These are phyloP conservation scores for Bruchidius siliquastri DNA, from an alignment of 2,888 invertebrate species.

Conservation along the genomic window DNA sequence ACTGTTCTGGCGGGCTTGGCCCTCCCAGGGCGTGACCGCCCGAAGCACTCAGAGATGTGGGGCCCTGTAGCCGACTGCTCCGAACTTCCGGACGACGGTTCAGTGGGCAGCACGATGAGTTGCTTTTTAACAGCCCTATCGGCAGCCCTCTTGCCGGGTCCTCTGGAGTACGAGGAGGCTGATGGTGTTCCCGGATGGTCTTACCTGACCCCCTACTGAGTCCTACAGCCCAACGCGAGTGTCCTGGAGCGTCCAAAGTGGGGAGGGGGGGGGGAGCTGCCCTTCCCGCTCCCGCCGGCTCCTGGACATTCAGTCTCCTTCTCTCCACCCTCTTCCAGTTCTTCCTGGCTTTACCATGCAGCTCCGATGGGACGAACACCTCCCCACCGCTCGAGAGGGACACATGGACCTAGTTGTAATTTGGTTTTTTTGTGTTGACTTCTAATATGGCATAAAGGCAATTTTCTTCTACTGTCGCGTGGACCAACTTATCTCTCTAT, in stretches of 20 bases:
- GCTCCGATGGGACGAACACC: too few relatives aligned
- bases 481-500: too few relatives aligned
- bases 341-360: too few relatives aligned
- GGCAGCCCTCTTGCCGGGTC: neutral
- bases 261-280: too few relatives aligned
- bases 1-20: neutral
- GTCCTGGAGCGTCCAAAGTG: neutral
- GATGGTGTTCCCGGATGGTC: neutral
- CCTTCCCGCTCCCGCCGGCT: too few relatives aligned
- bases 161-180: neutral
- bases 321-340: too few relatives aligned
- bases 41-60: neutral
- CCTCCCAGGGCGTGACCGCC: neutral
- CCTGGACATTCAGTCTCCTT: too few relatives aligned
- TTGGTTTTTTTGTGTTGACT: too few relatives aligned
- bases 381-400: too few relatives aligned
- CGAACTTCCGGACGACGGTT: neutral
- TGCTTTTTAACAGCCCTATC: neutral
- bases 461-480: too few relatives aligned
- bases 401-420: too few relatives aligned
- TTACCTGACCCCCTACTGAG: neutral
- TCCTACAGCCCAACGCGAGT: neutral
- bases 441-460: too few relatives aligned
- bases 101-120: neutral
- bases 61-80: neutral